phyloP scores from a whole-genome alignment of 2,113 vertebrate genomes.

The Typhlomys cinereus region DNA sequence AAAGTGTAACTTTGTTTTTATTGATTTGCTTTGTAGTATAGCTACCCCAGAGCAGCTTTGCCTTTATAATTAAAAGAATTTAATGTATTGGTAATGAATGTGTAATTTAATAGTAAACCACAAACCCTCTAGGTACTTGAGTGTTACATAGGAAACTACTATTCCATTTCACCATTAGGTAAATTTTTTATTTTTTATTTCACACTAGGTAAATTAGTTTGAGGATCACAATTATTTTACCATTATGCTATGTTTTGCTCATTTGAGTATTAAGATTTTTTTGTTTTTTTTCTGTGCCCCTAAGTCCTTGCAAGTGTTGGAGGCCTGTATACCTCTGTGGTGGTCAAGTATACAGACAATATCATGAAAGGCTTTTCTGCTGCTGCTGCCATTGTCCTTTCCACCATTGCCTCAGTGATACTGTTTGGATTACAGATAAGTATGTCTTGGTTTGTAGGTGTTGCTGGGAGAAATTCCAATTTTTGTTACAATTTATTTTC shows the following conservation, averaged over 20 bases:
- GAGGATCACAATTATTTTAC: slow-evolving; percentile 23
- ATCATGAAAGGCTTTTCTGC: slow-evolving; percentile 99
- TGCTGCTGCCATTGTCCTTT: slow-evolving; percentile 96
- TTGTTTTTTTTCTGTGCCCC: slow-evolving; percentile 57
- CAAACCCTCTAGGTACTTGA: neutral
- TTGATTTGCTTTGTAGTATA: slow-evolving; percentile 47
- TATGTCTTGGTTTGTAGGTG: slow-evolving; percentile 81
- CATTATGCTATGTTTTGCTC: neutral
- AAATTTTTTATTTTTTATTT: slow-evolving; percentile 33
- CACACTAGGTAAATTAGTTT: slow-evolving; percentile 51
- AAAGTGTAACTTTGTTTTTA: slow-evolving; percentile 68
- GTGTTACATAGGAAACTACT: neutral
- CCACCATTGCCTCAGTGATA: slow-evolving; percentile 93
- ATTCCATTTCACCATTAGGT: slow-evolving; percentile 38
- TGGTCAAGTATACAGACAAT: slow-evolving; percentile 99
- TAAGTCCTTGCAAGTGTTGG: slow-evolving; percentile 96
- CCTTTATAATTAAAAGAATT: slow-evolving; percentile 40
- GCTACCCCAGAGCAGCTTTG: slow-evolving; percentile 61
- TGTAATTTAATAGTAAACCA: neutral
- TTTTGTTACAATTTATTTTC: neutral
- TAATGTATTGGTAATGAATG: slow-evolving; percentile 49
- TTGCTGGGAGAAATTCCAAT: slow-evolving; percentile 10
- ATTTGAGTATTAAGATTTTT: neutral
- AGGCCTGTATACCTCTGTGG: slow-evolving; percentile 96
- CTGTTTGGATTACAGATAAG: slow-evolving; percentile 97